Conservation (phyloP, 2,113 vertebrate genomes). For the Pionites leucogaster region DNA sequence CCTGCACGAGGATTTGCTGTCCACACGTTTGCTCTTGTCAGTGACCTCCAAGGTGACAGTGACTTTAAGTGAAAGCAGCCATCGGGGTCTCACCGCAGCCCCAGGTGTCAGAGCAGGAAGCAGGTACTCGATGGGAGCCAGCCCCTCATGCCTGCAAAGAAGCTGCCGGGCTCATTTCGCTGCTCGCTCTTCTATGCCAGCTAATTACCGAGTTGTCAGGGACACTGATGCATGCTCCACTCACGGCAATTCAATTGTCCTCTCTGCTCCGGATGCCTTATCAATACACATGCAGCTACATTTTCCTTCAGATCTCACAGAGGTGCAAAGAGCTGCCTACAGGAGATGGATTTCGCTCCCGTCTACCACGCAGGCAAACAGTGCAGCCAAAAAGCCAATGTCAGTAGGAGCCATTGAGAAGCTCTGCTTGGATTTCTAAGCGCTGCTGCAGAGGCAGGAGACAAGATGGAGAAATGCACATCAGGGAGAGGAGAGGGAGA, state of each 20-base stretch:
- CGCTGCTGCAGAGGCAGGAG: background rate
- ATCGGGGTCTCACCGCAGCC: background rate
- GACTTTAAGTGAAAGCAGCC: background rate
- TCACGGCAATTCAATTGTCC: constrained; percentile 38
- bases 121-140: background rate
- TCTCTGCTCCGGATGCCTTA: background rate
- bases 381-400: background rate
- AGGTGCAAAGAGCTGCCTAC: constrained; percentile 20
- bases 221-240: constrained; percentile 61
- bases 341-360: background rate
- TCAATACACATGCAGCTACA: background rate
- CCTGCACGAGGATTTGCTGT: background rate
- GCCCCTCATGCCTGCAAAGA: background rate
- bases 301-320: background rate
- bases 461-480: background rate
- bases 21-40: background rate
- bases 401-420: background rate
- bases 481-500: background rate
- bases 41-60: constrained; percentile 19
- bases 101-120: background rate
- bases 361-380: accelerated
- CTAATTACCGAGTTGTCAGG: constrained; percentile 48
- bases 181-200: constrained; percentile 14
- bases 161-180: background rate
- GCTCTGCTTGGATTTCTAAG: background rate